Base-by-base conservation (phyloP, 92 coral and sea anemone species). In the Zoanthus gigantus region DNA sequence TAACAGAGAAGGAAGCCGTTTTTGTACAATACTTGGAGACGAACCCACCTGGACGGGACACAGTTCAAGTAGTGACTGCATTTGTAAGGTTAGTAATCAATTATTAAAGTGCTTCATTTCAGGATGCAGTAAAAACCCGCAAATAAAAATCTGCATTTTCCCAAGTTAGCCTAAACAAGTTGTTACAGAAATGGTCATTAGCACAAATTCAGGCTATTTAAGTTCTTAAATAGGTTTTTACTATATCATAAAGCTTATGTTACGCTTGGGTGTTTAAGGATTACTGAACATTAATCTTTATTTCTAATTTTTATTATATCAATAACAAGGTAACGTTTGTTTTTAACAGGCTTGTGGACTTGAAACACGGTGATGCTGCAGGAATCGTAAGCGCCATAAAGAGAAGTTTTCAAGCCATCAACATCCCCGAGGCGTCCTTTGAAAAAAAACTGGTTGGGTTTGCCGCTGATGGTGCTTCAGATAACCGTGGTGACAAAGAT, bases 391-490 rank as follows among this genome's bases (percentile, higher is more conserved):
- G 83, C 42, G 82, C 92, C 54, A 93, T 93, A 86, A 87, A 86
- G 92, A 87, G 67, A 44, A 91, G 92, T 72, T 93, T 91, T 72
- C 82, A 87, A 76, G 73, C 78, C 76, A 84, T 89, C 85, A 76
- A 88, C 89, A 69, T 94, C 78, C 56, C 92, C 29, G 92, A 91
- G 71, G 88, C 80, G 77, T 82, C 79, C 47, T 84, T 92, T 88
- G 74, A 90, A 67, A 85, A 91, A 67, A 94, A 94, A 78, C 87
- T 94, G 87, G 83, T 91, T 91, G 96, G 96, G 71, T 91, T 93
- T 91, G 96, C 96, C 42, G 91, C 94, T 67, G 92, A 91, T 34
- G 89, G 94, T n/a, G 90, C 93, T 48, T 66, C 86, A 66, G 90
- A 90, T 9, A 93, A 93, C 89, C 90, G 92, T 79, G 91, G 93